Evolutionary conservation across 2,888 invertebrate genomes (phyloP).

Genomic region (Chloromyia formosa): DNA sequence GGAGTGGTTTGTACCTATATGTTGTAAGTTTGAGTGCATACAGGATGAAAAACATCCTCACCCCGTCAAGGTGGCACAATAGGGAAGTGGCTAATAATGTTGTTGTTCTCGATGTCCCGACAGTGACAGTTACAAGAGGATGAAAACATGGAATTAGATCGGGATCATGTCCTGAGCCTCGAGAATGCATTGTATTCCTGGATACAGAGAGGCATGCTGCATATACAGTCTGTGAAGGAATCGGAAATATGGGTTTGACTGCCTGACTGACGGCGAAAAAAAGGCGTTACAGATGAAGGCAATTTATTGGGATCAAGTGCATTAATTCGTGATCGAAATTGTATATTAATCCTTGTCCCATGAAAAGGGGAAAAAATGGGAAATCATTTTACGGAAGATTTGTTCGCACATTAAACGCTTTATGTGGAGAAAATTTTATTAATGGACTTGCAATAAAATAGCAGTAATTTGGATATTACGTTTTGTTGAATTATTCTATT

Average conservation of each 20-base stretch:
- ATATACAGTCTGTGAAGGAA: background rate
- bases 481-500: too few relatives aligned
- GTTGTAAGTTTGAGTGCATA: background rate
- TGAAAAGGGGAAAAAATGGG: too few relatives aligned
- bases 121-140: conserved; percentile 14
- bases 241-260: background rate
- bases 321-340: background rate
- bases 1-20: background rate
- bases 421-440: too few relatives aligned
- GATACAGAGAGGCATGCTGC: background rate
- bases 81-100: background rate
- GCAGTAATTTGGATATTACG: too few relatives aligned
- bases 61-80: background rate
- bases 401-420: too few relatives aligned
- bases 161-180: conserved; percentile 14
- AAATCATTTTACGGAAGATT: too few relatives aligned
- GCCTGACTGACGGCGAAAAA: conserved; percentile 9
- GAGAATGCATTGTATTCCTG: background rate
- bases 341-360: too few relatives aligned
- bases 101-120: background rate
- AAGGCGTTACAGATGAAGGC: conserved; percentile 1
- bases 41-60: background rate
- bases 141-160: background rate
- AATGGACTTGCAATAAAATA: too few relatives aligned
- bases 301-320: background rate